phyloP scores from a whole-genome alignment of 2,797 vertebrate species.

The Gymnopithys bicolor region DNA sequence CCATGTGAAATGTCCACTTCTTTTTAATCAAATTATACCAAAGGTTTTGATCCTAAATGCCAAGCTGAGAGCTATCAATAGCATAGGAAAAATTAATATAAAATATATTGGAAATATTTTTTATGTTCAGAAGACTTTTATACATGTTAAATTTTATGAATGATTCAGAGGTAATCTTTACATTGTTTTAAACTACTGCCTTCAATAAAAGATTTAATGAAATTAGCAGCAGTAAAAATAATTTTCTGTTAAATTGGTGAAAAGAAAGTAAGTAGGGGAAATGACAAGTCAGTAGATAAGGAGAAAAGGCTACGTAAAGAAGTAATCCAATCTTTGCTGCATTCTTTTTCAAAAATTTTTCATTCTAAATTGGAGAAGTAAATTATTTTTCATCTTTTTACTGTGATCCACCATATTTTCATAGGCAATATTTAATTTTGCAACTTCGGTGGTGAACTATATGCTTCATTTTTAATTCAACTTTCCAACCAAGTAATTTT shows the following conservation, averaged over 20 bases:
- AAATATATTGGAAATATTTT: background rate
- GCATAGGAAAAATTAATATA: background rate
- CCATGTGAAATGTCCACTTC: fast-evolving
- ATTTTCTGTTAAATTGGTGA: background rate
- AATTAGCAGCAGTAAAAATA: background rate
- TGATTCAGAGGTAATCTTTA: background rate
- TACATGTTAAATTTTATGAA: background rate
- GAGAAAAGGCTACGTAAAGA: background rate
- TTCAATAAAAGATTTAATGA: background rate
- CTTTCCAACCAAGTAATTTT: background rate
- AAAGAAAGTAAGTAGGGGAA: background rate
- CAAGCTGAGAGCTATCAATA: background rate
- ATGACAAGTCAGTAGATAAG: background rate
- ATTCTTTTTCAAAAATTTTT: background rate
- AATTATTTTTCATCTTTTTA: background rate
- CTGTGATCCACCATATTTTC: background rate
- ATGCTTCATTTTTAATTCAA: background rate
- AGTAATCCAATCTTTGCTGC: background rate
- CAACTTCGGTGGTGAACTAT: background rate
- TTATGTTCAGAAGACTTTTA: background rate
- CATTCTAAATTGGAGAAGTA: background rate
- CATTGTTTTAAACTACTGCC: background rate
- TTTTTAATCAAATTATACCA: background rate
- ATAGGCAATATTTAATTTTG: background rate
- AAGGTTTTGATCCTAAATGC: background rate